Percentiles rank a stretch among this genome's conserved stretches.
Conservation (phyloP, 1,140 invertebrate genomes). For the Nebria ingens region DNA sequence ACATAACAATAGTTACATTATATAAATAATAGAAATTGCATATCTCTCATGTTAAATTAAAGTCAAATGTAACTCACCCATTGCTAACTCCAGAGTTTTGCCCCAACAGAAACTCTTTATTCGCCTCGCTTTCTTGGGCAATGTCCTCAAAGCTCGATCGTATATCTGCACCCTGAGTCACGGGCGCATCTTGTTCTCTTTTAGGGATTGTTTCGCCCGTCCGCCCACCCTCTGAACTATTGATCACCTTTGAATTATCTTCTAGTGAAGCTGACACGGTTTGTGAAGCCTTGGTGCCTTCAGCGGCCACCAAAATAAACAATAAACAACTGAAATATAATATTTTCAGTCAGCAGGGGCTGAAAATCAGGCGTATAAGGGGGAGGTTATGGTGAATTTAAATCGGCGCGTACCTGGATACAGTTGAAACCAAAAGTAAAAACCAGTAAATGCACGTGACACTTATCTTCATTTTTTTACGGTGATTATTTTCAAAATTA, state of each 20-base stretch:
- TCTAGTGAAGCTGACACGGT: slow-evolving; percentile 10
- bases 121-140: slow-evolving; percentile 3
- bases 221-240: slow-evolving; percentile 8
- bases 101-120: slow-evolving; percentile 34
- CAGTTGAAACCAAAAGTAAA: slow-evolving; percentile 43
- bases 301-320: slow-evolving; percentile 32
- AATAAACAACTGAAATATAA: slow-evolving; percentile 30
- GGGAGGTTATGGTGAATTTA: neutral
- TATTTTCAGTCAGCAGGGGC: slow-evolving; percentile 9
- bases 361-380: slow-evolving; percentile 3
- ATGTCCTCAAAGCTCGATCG: slow-evolving; percentile 19
- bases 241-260: slow-evolving; percentile 17
- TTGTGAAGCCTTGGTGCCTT: slow-evolving; percentile 21
- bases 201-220: slow-evolving; percentile 12
- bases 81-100: slow-evolving; percentile 43
- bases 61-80: slow-evolving; percentile 36
- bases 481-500: slow-evolving; percentile 6
- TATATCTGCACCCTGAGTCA: slow-evolving; percentile 18
- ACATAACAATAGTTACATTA: slow-evolving; percentile 5
- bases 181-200: slow-evolving; percentile 12
- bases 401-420: slow-evolving; percentile 37
- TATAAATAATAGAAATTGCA: neutral
- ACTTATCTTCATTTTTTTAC: slow-evolving; percentile 45
- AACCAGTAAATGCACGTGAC: slow-evolving; percentile 43
- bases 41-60: neutral